Percentiles rank a stretch among this genome's conserved stretches.
Evolutionary conservation across 2,888 invertebrate genomes (phyloP).

Genomic region (Sesia apiformis): DNA sequence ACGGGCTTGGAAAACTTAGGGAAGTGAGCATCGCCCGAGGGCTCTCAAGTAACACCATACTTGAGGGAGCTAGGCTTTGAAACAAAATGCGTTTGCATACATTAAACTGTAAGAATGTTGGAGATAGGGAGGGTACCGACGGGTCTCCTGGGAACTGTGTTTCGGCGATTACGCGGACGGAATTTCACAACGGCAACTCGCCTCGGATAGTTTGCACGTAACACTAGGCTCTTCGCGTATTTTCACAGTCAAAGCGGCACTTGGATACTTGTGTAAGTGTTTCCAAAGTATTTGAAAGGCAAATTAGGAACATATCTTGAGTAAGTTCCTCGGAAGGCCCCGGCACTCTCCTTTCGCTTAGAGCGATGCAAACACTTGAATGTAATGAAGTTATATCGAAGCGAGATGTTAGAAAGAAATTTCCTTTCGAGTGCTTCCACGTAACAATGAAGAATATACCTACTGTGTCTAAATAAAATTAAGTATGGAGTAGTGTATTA

Average conservation of each 20-base stretch:
- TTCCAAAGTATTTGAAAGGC: slow-evolving; percentile 68
- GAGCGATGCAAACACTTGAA: slow-evolving; percentile 51
- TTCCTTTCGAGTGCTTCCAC: background rate
- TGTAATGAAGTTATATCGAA: slow-evolving; percentile 36
- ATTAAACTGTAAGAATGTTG: slow-evolving; percentile 73
- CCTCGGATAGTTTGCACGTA: slow-evolving; percentile 68
- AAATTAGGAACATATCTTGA: slow-evolving; percentile 62
- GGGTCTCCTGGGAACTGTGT: slow-evolving; percentile 58
- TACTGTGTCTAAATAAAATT: slow-evolving; percentile 39
- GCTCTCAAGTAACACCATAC: slow-evolving; percentile 59
- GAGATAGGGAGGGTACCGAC: slow-evolving; percentile 61
- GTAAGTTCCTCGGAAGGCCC: slow-evolving; percentile 34
- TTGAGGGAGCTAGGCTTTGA: slow-evolving; percentile 69
- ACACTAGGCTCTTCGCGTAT: slow-evolving; percentile 61
- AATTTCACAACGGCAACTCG: slow-evolving; percentile 57
- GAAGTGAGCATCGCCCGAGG: slow-evolving; percentile 55
- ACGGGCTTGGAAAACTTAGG: slow-evolving; percentile 52
- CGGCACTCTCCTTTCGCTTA: slow-evolving; percentile 14
- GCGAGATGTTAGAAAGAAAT: background rate
- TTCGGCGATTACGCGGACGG: slow-evolving; percentile 71
- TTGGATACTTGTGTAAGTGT: slow-evolving; percentile 53
- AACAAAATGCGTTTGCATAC: slow-evolving; percentile 76
- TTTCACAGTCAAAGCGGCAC: slow-evolving; percentile 59
- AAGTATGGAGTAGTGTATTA: slow-evolving; percentile 35
- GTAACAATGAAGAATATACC: background rate